phyloP scores from a whole-genome alignment of 2,113 vertebrate genomes.

The Prolemur simus region DNA sequence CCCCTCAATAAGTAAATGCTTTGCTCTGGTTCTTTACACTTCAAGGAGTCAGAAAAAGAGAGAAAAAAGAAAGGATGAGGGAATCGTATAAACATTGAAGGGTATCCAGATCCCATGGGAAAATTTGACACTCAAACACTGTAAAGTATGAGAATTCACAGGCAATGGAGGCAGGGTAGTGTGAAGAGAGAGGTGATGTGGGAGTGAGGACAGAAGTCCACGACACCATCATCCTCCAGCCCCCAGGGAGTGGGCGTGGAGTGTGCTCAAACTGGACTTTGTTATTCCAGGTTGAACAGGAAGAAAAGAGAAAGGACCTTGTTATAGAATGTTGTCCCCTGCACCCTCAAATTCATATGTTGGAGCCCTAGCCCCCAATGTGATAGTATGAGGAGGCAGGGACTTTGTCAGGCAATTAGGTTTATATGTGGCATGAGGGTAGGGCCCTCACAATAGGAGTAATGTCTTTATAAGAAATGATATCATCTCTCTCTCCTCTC shows the following conservation, averaged over 20 bases:
- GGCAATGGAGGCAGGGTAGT: accelerated
- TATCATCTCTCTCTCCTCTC: neutral
- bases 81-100: neutral
- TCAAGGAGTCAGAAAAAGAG: neutral
- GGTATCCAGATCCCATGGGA: neutral
- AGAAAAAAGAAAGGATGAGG: neutral
- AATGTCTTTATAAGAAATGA: neutral
- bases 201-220: accelerated
- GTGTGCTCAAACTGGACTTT: neutral
- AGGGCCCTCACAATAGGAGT: neutral
- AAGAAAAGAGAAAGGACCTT: neutral
- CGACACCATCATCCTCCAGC: accelerated
- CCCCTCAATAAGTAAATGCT: neutral
- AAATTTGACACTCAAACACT: neutral
- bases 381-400: neutral
- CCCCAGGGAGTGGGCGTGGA: too few species aligned
- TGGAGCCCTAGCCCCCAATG: neutral
- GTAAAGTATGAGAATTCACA: neutral
- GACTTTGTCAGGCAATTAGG: neutral
- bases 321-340: too few species aligned
- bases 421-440: neutral
- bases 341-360: too few species aligned
- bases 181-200: neutral
- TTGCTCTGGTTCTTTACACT: neutral
- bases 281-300: neutral